These are phyloP conservation scores for Zophobas morio DNA, from an alignment of 1,140 invertebrate species.

Conservation along the genomic window DNA sequence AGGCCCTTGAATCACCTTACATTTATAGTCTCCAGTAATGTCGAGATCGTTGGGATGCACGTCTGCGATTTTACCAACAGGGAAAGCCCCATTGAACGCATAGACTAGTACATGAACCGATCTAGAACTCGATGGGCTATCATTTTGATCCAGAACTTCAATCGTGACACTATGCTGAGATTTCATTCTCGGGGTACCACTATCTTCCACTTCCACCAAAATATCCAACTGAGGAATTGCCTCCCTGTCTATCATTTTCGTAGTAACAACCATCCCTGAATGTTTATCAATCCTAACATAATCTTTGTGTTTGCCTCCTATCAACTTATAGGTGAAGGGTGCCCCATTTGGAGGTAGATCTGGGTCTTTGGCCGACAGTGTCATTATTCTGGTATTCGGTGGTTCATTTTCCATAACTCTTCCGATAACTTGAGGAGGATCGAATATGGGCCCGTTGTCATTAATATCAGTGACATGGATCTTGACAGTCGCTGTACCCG, in stretches of 20 bases:
- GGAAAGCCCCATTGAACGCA: slow-evolving; percentile 81
- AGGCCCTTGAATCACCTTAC: slow-evolving; percentile 79
- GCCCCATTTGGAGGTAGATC: slow-evolving; percentile 93
- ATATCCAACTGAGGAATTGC: slow-evolving; percentile 81
- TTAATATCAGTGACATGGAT: slow-evolving; percentile 89
- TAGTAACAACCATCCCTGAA: slow-evolving; percentile 86
- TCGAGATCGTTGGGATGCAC: slow-evolving; percentile 94
- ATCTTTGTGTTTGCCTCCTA: slow-evolving; percentile 84
- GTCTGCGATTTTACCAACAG: slow-evolving; percentile 87
- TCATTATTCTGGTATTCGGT: slow-evolving; percentile 86
- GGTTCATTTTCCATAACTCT: slow-evolving; percentile 92
- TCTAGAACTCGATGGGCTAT: slow-evolving; percentile 89
- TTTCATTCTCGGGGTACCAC: slow-evolving; percentile 85
- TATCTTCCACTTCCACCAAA: slow-evolving; percentile 90
- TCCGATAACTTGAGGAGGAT: slow-evolving; percentile 78
- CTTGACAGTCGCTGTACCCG: slow-evolving; percentile 86
- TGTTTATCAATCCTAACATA: slow-evolving; percentile 84
- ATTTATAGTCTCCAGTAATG: slow-evolving; percentile 88
- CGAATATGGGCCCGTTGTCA: slow-evolving; percentile 93
- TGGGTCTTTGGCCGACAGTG: slow-evolving; percentile 87
- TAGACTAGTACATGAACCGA: slow-evolving; percentile 87
- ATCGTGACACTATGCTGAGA: slow-evolving; percentile 84
- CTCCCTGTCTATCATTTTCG: slow-evolving; percentile 87
- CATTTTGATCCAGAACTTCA: slow-evolving; percentile 90
- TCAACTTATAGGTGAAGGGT: slow-evolving; percentile 87